Evolutionary conservation across 2,113 vertebrate genomes (phyloP).

Genomic region (Nanger granti): DNA sequence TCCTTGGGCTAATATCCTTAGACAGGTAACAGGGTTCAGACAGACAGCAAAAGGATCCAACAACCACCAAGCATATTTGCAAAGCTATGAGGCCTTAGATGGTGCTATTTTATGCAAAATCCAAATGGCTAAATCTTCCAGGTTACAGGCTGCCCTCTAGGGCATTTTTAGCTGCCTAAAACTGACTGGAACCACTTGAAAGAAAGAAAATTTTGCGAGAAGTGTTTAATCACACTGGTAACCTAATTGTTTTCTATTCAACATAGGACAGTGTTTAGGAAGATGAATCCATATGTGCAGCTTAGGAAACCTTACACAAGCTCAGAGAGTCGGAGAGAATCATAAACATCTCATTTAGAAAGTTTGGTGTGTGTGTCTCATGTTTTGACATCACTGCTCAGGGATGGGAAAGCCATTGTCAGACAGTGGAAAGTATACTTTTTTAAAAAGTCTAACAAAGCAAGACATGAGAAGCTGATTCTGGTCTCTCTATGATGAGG

Average conservation of each 20-base stretch:
- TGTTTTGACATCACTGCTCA: not conserved
- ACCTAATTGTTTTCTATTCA: conserved; percentile 25
- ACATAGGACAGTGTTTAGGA: not conserved
- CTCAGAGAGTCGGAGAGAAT: not conserved
- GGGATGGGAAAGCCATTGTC: not conserved
- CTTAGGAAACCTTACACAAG: not conserved
- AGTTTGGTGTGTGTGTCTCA: not conserved
- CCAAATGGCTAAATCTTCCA: conserved; percentile 45
- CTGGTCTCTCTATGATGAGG: not conserved
- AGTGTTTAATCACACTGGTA: conserved; percentile 39
- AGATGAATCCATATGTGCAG: not conserved
- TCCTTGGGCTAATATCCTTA: not conserved
- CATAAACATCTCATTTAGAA: not conserved
- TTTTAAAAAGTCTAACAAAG: not conserved
- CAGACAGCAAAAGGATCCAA: conserved; percentile 10
- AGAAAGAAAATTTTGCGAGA: conserved; percentile 41
- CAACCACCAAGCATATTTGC: conserved; percentile 19
- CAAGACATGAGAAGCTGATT: not conserved
- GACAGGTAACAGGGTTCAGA: not conserved
- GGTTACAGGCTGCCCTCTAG: not conserved
- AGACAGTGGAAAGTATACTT: not conserved
- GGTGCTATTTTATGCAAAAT: not conserved
- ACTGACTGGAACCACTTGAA: conserved; percentile 45
- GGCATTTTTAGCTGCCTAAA: conserved; percentile 39
- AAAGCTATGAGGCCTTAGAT: not conserved